phyloP scores from a whole-genome alignment of 2,888 invertebrate genomes.

The Agrotis puta region DNA sequence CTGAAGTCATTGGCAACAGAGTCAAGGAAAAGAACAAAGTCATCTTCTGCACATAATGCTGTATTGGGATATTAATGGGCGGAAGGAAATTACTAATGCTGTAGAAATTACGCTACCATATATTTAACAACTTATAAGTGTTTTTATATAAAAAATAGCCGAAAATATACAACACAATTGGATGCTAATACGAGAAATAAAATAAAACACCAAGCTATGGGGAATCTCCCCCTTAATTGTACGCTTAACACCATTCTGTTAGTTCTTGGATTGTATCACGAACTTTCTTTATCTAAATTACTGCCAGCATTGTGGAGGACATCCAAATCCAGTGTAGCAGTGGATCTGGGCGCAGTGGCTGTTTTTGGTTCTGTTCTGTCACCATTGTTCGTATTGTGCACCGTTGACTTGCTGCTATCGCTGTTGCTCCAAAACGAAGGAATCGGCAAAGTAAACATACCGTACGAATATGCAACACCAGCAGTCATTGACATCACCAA shows the following conservation, averaged over 20 bases:
- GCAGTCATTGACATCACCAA: slow-evolving; percentile 78
- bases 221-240: slow-evolving; percentile 19
- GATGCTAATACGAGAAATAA: slow-evolving; percentile 16
- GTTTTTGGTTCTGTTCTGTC: slow-evolving; percentile 70
- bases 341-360: neutral
- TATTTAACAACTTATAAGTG: slow-evolving; percentile 14
- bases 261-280: slow-evolving; percentile 6
- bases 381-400: slow-evolving; percentile 58
- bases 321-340: slow-evolving; percentile 10
- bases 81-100: neutral
- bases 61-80: neutral
- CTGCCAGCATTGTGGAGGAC: slow-evolving; percentile 14
- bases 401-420: neutral
- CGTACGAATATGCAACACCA: slow-evolving; percentile 80
- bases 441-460: slow-evolving; percentile 69
- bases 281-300: slow-evolving; percentile 29
- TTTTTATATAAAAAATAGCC: slow-evolving; percentile 19
- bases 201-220: slow-evolving; percentile 3
- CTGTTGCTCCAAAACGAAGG: slow-evolving; percentile 27
- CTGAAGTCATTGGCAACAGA: too few relatives aligned
- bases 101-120: slow-evolving; percentile 4
- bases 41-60: too few relatives aligned
- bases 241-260: slow-evolving; percentile 33
- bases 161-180: slow-evolving; percentile 21
- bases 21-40: too few relatives aligned